Conservation (phyloP, 2,888 invertebrate genomes). For the Schizaphis graminum region DNA sequence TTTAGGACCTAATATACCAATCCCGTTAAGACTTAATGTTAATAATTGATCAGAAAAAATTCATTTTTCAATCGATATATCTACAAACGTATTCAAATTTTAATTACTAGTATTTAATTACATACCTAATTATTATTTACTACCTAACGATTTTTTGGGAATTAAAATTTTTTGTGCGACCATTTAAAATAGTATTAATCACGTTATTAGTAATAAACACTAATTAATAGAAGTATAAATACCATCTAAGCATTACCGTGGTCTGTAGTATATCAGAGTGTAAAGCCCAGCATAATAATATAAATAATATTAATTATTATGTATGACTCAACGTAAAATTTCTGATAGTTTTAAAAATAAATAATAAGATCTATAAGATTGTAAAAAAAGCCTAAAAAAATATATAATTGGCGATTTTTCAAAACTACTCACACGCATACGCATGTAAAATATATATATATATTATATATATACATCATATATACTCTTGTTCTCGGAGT, state of each 20-base stretch:
- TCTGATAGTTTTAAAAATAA: conserved; percentile 1
- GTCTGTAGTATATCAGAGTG: neutral
- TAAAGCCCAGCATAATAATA: neutral
- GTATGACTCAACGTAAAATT: neutral
- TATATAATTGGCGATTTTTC: conserved; percentile 32
- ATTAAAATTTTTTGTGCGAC: neutral
- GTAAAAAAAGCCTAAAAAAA: neutral
- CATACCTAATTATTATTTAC: neutral
- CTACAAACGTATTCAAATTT: neutral
- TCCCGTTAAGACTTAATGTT: neutral
- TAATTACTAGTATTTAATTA: neutral
- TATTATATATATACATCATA: neutral
- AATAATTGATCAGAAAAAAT: neutral
- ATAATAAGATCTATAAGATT: neutral
- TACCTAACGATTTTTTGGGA: neutral
- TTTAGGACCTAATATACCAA: too few species aligned
- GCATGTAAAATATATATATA: neutral
- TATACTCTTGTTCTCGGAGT: neutral
- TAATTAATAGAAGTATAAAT: neutral
- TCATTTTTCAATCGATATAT: neutral
- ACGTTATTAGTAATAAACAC: neutral
- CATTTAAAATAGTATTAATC: neutral
- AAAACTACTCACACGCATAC: conserved; percentile 2
- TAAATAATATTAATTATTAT: neutral
- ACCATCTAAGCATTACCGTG: neutral